Evolutionary conservation across 1,140 invertebrate genomes (phyloP), one percentile per base, ranked within the genome.

Genomic region (Euwallacea similis): DNA sequence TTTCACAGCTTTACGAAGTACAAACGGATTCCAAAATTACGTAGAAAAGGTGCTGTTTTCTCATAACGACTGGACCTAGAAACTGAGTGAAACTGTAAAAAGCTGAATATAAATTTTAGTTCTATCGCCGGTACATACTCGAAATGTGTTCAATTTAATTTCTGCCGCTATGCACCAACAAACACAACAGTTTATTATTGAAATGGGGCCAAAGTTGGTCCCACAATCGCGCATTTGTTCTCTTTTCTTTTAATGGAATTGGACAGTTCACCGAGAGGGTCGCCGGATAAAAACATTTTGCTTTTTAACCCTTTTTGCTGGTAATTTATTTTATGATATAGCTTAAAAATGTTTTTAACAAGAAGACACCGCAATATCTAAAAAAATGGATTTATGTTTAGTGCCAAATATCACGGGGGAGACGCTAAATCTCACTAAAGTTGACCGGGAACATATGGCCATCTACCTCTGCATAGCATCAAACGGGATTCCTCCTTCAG

Each of bases 391-490:
- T 33, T 33, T 50, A 11, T 50, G 46, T 50, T 11, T 82, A 91
- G 90, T 87, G 44, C 78, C 83, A 42, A 87, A 81, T 72, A 84
- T 89, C 7, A 88, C 91, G 66, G 93, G 93, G 21, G 85, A 91
- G 13, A 83, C 87, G 64, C 85, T 96, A 76, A 91, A 89, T 76
- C 88, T 96, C 73, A 87, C 87, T 41, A 90, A 91, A 84, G 92
- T 95, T 47, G 93, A 91, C 76, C 86, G 94, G 54, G 84, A 94
- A 33, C 92, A 96, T 78, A 97, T 97, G 94, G 94, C 93, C 50
- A 89, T 92, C 15, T 95, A 95, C 81, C 84, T 96, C 16, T 96
- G 94, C 82, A 95, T 96, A 73, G 93, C 93, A 41, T 86, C 86
- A 42, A 94, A 94, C 78, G 92, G 92, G 11, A 89, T 95, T 2